Evolutionary conservation across 1,140 invertebrate genomes (phyloP).

Genomic region (Rhagoletis zephyria): DNA sequence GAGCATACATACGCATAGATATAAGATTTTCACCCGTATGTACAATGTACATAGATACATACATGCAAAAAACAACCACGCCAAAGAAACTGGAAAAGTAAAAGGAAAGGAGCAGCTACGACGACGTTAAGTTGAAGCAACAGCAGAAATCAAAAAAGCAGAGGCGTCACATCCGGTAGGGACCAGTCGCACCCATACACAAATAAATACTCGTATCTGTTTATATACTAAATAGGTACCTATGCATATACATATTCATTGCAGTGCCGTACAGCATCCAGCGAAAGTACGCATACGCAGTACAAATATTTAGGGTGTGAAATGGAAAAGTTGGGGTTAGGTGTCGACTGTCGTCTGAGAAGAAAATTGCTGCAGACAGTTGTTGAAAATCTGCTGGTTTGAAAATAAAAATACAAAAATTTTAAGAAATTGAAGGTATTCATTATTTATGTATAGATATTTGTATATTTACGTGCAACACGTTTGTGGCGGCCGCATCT

Average conservation of each 20-base stretch:
- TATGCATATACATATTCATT: too few relatives aligned
- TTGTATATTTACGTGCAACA: neutral
- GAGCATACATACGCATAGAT: too few relatives aligned
- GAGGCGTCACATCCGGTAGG: constrained; percentile 5
- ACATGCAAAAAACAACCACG: neutral
- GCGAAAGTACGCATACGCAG: too few relatives aligned
- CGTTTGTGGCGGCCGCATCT: neutral
- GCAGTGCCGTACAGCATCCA: too few relatives aligned
- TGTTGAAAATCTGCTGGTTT: constrained; percentile 10
- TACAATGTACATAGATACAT: neutral
- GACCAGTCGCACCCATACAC: neutral
- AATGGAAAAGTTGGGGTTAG: neutral
- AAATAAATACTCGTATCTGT: neutral
- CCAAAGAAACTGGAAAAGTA: neutral
- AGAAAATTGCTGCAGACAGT: constrained; percentile 40
- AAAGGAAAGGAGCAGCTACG: constrained; percentile 1
- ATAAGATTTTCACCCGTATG: too few relatives aligned
- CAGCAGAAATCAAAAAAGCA: neutral
- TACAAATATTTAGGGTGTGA: constrained; percentile 13
- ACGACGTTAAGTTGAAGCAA: neutral
- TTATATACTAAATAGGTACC: too few relatives aligned
- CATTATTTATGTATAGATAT: neutral
- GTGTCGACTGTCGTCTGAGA: constrained; percentile 30
- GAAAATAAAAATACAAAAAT: neutral
- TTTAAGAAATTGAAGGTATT: neutral